Conservation (phyloP, 2,113 vertebrate species). For the Chascanopsetta lugubris region DNA sequence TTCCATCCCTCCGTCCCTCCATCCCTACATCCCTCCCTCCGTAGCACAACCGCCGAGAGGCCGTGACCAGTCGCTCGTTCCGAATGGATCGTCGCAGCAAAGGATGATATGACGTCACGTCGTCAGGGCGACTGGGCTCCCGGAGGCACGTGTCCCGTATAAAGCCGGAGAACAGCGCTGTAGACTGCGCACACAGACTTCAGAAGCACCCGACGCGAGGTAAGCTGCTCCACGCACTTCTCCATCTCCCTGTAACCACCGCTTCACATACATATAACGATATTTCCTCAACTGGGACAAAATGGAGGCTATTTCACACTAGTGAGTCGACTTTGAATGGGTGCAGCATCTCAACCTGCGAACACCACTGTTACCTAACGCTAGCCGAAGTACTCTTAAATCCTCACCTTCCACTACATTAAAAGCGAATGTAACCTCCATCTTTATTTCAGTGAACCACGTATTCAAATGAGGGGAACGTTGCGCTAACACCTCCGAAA, state of each 20-base stretch:
- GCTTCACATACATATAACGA: no score
- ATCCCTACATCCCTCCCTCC: neutral
- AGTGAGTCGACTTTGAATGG: no score
- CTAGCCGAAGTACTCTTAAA: no score
- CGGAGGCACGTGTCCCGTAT: conserved; percentile 73
- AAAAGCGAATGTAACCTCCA: neutral
- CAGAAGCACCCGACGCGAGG: conserved; percentile 67
- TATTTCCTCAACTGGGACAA: no score
- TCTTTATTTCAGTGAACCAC: neutral
- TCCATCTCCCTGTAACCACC: no score
- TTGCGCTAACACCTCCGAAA: neutral
- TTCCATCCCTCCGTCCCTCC: neutral
- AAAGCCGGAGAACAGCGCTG: conserved; percentile 54
- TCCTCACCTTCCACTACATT: neutral
- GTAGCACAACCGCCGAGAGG: conserved; percentile 36
- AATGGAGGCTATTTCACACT: neutral
- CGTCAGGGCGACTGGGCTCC: conserved; percentile 66
- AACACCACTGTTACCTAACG: no score
- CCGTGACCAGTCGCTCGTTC: conserved; percentile 66
- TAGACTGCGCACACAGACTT: conserved; percentile 52
- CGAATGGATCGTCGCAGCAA: conserved; percentile 50
- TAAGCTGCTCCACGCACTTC: neutral
- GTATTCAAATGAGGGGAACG: neutral
- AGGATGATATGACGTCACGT: conserved; percentile 77
- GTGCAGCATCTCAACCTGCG: no score